Base-by-base conservation (phyloP, 2,113 vertebrate genomes). In the Rhipidura dahli region DNA sequence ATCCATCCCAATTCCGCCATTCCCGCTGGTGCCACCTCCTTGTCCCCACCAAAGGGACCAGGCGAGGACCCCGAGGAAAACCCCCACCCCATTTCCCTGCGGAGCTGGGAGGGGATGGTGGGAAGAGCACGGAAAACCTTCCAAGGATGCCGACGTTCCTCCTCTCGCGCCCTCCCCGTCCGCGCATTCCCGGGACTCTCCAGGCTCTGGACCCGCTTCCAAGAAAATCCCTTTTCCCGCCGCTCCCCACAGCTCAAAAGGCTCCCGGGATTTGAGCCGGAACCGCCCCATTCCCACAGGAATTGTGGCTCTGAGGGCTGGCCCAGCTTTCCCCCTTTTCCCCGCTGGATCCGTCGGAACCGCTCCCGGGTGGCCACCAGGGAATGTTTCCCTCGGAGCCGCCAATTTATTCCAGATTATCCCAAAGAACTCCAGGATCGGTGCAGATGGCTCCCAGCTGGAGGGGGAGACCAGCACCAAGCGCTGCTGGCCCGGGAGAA, bases 391-490 rank as follows among this genome's bases (percentile, higher is more conserved):
- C 14, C 53, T 93, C 18, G 31, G 82, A 93, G 82, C 82, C 69
- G 69, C 73, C 78, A 60, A 56, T 81, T 87, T 81, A 90, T 87
- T 92, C 30, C 60, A 39, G 86, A 91, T 61, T 8, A 9, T 20
- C 49, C 12, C 35, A 40, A 51, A 51, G n/a, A n/a, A 15, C 19
- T 28, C 47, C 54, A 45, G 69, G 89, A 60, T 70, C 61, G 53
- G 78, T 75, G 39, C 86, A 94, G 93, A 96, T 96, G 95, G 95
- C 75, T 94, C 91, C 3, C 89, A 95, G 91, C 91, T 96, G 93
- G 89, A 96, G 89, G 19, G 26, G 84, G 83, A 31, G 31, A 50
- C 82, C 87, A 85, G 27, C 89, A 70, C 83, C 84, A 26, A 88
- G 78, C 92, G 95, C 86, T 92, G 86, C 89, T 11, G 11, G 39